A percentile compares a stretch with the other conserved stretches of the same genome.
Conservation (phyloP, 23 tunicate genomes). For the Trididemnum clinides region DNA sequence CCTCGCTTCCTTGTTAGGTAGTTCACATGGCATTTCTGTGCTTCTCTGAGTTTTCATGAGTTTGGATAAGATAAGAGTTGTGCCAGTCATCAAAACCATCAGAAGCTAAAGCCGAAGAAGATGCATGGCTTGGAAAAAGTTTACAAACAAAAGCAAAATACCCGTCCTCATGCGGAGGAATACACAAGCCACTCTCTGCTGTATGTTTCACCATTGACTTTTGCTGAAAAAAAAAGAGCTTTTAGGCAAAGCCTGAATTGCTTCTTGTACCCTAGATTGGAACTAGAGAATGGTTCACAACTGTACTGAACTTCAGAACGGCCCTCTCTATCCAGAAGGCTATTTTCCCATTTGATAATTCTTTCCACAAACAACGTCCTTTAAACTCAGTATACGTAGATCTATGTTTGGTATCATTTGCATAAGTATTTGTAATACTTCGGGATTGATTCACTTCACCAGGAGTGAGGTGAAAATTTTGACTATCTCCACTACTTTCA, state of each 20-base stretch:
- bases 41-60: slow-evolving; percentile 19
- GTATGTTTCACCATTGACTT: slow-evolving; percentile 24
- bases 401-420: slow-evolving; percentile 2
- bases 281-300: slow-evolving; percentile 14
- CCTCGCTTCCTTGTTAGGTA: slow-evolving; percentile 36
- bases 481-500: no score
- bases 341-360: slow-evolving; percentile 12
- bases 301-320: slow-evolving; percentile 20
- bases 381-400: background rate
- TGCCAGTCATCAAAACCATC: slow-evolving; percentile 33
- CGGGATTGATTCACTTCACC: slow-evolving; percentile 21
- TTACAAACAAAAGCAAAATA: slow-evolving; percentile 10
- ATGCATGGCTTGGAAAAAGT: slow-evolving; percentile 7
- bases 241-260: background rate
- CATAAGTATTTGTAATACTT: slow-evolving; percentile 5
- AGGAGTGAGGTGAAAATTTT: slow-evolving; percentile 9
- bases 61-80: slow-evolving; percentile 23
- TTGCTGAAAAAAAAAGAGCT: background rate
- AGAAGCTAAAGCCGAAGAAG: slow-evolving; percentile 23
- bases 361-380: slow-evolving; percentile 21
- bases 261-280: slow-evolving; percentile 30
- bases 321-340: slow-evolving; percentile 30
- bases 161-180: slow-evolving; percentile 4
- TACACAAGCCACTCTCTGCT: slow-evolving; percentile 10
- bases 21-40: slow-evolving; percentile 23